Evolutionary conservation across 2,113 vertebrate genomes (phyloP).

Genomic region (Austrofundulus limnaeus): DNA sequence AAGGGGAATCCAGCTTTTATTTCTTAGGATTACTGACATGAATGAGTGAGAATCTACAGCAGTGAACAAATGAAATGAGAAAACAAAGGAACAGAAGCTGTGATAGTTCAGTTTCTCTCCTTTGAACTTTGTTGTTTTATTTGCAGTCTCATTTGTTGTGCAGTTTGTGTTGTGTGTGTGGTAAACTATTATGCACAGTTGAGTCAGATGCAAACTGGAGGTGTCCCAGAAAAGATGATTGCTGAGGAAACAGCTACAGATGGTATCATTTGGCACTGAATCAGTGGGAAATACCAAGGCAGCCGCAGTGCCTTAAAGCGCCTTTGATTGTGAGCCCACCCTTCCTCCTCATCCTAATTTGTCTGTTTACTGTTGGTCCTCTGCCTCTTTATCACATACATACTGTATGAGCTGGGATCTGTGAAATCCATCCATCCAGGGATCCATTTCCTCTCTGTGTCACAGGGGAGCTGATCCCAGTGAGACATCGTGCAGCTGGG

Average conservation of each 20-base stretch:
- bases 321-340: background rate
- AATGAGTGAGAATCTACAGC: background rate
- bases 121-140: slow-evolving; percentile 2
- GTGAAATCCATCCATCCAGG: too few relatives aligned
- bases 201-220: slow-evolving; percentile 11
- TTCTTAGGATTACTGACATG: background rate
- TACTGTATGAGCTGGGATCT: background rate
- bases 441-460: too few relatives aligned
- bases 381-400: too few relatives aligned
- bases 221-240: slow-evolving; percentile 4
- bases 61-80: background rate
- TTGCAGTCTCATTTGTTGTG: background rate
- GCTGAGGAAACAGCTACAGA: slow-evolving; percentile 15
- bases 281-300: slow-evolving; percentile 10
- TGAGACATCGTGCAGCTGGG: too few relatives aligned
- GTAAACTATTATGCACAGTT: background rate
- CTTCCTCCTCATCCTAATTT: background rate
- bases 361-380: background rate
- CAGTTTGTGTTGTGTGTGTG: background rate
- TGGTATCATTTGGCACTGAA: slow-evolving; percentile 8
- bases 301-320: slow-evolving; percentile 4
- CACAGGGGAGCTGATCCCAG: too few relatives aligned
- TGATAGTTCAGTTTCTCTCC: background rate
- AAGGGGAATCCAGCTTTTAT: background rate
- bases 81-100: background rate